Evolutionary conservation across 2,113 vertebrate species (phyloP).

Genomic region (Aythya baeri): DNA sequence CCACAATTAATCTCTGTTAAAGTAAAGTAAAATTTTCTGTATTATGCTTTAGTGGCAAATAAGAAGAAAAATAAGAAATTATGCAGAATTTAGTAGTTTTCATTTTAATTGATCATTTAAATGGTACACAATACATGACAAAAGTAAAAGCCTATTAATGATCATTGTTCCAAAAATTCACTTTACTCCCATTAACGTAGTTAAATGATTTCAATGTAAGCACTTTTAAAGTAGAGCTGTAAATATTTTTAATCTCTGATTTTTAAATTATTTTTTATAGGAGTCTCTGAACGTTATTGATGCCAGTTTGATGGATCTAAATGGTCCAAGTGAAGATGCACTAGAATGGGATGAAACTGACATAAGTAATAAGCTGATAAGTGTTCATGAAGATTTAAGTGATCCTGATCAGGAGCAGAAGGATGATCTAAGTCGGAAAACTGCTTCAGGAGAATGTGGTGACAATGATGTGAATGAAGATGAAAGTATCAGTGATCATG

Average conservation of each 20-base stretch:
- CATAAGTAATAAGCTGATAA: slow-evolving; percentile 86
- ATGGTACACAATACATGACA: not conserved
- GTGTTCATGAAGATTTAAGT: slow-evolving; percentile 79
- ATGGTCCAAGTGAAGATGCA: slow-evolving; percentile 85
- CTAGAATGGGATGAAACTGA: slow-evolving; percentile 98
- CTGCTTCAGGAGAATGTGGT: slow-evolving; percentile 41
- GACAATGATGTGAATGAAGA: slow-evolving; percentile 58
- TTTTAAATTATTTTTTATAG: slow-evolving; percentile 65
- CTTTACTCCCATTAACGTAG: not conserved
- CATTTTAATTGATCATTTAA: slow-evolving; percentile 5
- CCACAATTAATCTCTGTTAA: not conserved
- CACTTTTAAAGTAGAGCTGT: not conserved
- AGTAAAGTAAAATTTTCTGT: slow-evolving; percentile 10
- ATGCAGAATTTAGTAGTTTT: not conserved
- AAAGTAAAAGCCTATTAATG: slow-evolving; percentile 42
- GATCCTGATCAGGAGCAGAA: slow-evolving; percentile 76
- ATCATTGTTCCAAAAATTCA: slow-evolving; percentile 2
- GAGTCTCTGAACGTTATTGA: slow-evolving; percentile 88
- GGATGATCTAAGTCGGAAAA: slow-evolving; percentile 49
- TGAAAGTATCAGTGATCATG: slow-evolving; percentile 16
- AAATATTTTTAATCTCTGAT: slow-evolving; percentile 29
- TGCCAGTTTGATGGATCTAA: slow-evolving; percentile 87
- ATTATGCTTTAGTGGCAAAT: not conserved
- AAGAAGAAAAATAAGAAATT: not conserved
- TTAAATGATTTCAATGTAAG: not conserved